These are phyloP conservation scores for Rotaria sp. DNA, from an alignment of 2,888 invertebrate species.

Conservation along the genomic window DNA sequence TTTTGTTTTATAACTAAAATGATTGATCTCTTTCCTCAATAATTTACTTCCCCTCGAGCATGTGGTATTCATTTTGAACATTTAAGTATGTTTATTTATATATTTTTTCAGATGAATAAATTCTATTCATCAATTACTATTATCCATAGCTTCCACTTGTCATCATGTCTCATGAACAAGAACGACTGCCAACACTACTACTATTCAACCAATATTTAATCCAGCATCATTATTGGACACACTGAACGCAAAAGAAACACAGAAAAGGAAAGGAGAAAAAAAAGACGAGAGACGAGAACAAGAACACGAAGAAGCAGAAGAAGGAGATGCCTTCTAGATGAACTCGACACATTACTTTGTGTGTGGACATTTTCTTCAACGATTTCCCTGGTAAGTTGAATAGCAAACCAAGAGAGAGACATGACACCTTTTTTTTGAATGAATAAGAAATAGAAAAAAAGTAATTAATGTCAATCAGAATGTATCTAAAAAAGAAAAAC, in stretches of 20 bases:
- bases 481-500: neutral
- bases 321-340: neutral
- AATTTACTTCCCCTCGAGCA: neutral
- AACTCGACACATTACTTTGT: neutral
- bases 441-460: neutral
- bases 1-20: neutral
- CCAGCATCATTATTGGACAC: neutral
- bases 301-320: neutral
- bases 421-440: neutral
- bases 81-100: neutral
- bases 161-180: neutral
- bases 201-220: neutral
- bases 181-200: neutral
- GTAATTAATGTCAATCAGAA: neutral
- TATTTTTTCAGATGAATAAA: neutral
- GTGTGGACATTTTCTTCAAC: neutral
- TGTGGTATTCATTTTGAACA: neutral
- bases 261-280: neutral
- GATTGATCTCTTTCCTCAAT: neutral
- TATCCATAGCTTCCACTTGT: conserved; percentile 5
- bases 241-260: neutral
- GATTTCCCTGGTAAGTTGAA: neutral
- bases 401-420: neutral
- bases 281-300: neutral
- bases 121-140: conserved; percentile 19